A percentile compares a stretch with the other conserved stretches of the same genome.
phyloP scores from a whole-genome alignment of 2,113 vertebrate genomes.

The Canis aureus region DNA sequence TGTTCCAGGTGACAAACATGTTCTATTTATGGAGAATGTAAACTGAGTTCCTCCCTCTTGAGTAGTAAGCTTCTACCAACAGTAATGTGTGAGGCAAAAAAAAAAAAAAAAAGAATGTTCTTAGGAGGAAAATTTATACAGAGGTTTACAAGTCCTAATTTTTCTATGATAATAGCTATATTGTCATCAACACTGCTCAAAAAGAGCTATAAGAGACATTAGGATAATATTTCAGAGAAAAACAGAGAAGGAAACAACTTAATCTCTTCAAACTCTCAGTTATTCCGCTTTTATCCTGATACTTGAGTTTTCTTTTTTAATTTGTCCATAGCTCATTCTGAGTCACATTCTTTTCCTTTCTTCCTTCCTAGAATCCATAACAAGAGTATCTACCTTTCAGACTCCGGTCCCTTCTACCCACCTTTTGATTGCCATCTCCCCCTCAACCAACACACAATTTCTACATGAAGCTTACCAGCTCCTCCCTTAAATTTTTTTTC shows the following conservation, averaged over 20 bases:
- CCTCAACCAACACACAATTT: neutral
- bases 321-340: neutral
- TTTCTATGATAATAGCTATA: conserved; percentile 39
- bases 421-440: neutral
- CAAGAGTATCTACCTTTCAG: neutral
- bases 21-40: neutral
- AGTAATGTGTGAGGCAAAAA: neutral
- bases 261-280: neutral
- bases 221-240: conserved; percentile 17
- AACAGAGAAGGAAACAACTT: conserved; percentile 21
- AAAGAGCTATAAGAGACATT: neutral
- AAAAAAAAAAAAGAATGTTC: neutral
- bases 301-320: conserved; percentile 24
- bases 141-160: neutral
- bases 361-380: neutral
- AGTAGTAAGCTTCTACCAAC: neutral
- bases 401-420: neutral
- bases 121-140: neutral
- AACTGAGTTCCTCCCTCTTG: conserved; percentile 12
- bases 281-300: neutral
- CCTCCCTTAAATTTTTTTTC: neutral
- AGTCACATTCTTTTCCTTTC: neutral
- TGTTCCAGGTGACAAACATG: neutral
- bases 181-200: neutral
- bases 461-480: neutral